Evolutionary conservation across 1,140 invertebrate species (phyloP), one percentile per base, ranked within the genome.

Genomic region (Hyphantria cunea): DNA sequence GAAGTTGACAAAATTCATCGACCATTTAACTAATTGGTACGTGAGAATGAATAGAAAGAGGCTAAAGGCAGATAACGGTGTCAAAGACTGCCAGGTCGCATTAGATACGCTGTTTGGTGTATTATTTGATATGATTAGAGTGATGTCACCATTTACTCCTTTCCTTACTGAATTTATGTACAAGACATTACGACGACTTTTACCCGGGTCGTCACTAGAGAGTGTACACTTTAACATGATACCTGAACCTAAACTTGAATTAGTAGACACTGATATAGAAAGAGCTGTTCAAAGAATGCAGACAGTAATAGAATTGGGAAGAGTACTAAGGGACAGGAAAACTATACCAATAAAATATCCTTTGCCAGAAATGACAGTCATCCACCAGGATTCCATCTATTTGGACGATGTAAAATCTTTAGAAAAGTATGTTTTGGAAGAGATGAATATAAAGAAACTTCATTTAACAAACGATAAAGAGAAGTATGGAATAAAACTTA

Each of bases 21-120:
- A 99, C 79, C 96, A 99, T 81, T 93, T 99, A 3, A 99, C 98
- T 5, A 99, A 99, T 85, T 99, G 98, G 98, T 99, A 99, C 84
- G 98, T 99, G 7, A 93, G 98, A 59, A 97, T 99, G 94, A 99
- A 99, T 85, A 93, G 99, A 52, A 96, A 95, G 77, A 93, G 99
- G 47, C 93, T 99, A 39, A 99, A 97, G 91, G 98, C 97, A 68
- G 97, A 99, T 81, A 91, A 90, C 70, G 93, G 94, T 17, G 91
- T 93, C 2, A 91, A 93, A 11, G 98, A 99, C 78, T 98, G 97
- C 78, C 91, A 94, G 49, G 91, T 94, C 44, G 97, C 98, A 0
- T 86, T 99, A 25, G 95, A 96, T 60, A 98, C 98, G 0, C 92
- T 99, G 0, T 98, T 95, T 83, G 93, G 94, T 72, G 97, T 99